Conservation (phyloP, 2,113 vertebrate species). For the Nycticebus coucang region DNA sequence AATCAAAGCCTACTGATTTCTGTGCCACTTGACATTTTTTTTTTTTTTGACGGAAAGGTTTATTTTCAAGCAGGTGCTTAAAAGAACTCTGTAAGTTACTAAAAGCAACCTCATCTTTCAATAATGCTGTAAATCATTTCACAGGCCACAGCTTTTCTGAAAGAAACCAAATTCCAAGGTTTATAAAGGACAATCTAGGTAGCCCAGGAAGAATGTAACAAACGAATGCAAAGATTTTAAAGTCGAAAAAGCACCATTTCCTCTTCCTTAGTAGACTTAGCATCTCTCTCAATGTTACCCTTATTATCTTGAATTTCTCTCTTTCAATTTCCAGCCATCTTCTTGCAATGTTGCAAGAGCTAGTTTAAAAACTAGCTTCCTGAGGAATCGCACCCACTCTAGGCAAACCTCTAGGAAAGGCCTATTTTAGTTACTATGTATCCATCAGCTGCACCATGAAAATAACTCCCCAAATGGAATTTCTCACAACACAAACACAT, state of each 20-base stretch:
- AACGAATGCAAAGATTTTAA: not conserved
- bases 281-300: not conserved
- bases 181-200: not conserved
- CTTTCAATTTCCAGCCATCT: conserved; percentile 10
- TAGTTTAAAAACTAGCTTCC: conserved; percentile 15
- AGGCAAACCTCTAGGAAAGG: conserved; percentile 53
- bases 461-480: conserved; percentile 17
- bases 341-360: not conserved
- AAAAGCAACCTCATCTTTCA: not conserved
- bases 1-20: not conserved
- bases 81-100: not conserved
- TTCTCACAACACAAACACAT: conserved; percentile 26
- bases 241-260: not conserved
- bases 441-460: conserved; percentile 11
- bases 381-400: conserved; percentile 3
- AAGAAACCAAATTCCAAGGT: not conserved
- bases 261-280: not conserved
- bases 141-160: not conserved
- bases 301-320: not conserved
- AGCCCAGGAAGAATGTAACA: not conserved
- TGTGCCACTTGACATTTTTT: not conserved
- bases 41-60: not conserved
- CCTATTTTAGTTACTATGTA: conserved; percentile 32
- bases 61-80: not conserved
- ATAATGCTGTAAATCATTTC: not conserved